Percentiles rank a stretch among this genome's conserved stretches.
These are phyloP conservation scores for Apocheima hispidaria DNA, from an alignment of 2,888 invertebrate species.

Conservation along the genomic window DNA sequence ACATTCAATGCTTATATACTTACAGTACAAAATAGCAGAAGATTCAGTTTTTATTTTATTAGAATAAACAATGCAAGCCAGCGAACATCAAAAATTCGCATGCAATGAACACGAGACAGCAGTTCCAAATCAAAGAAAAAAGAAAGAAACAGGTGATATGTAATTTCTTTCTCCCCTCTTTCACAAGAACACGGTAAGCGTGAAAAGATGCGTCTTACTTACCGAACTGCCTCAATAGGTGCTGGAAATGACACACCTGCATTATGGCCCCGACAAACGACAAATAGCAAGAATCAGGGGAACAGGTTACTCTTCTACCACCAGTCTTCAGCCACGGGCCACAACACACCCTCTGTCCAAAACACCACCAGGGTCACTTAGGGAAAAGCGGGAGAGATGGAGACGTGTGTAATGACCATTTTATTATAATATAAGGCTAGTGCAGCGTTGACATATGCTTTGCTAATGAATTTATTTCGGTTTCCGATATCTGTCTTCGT, in stretches of 20 bases:
- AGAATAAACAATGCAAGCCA: slow-evolving; percentile 5
- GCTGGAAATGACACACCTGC: slow-evolving; percentile 87
- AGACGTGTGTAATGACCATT: slow-evolving; percentile 33
- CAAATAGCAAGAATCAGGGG: slow-evolving; percentile 70
- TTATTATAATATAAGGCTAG: too few relatives aligned
- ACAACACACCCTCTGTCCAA: slow-evolving; percentile 83
- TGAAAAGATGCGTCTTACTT: slow-evolving; percentile 67
- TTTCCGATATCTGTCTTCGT: background rate
- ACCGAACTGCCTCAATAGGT: slow-evolving; percentile 85
- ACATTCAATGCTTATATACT: background rate
- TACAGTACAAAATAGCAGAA: background rate
- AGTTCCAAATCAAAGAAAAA: slow-evolving; percentile 22
- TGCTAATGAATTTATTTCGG: background rate
- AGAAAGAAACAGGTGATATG: slow-evolving; percentile 8
- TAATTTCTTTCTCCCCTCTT: slow-evolving; percentile 13
- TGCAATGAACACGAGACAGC: slow-evolving; percentile 35
- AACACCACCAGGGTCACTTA: slow-evolving; percentile 73
- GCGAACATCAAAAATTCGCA: slow-evolving; percentile 27
- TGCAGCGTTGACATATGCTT: background rate
- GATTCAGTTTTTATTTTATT: background rate
- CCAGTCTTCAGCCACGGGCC: slow-evolving; percentile 67
- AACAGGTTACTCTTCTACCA: slow-evolving; percentile 56
- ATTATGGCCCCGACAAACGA: slow-evolving; percentile 79
- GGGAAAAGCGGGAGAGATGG: slow-evolving; percentile 38
- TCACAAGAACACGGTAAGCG: slow-evolving; percentile 42